Evolutionary conservation across 2,113 vertebrate genomes (phyloP), one percentile per base, ranked within the genome.

Genomic region (Sebastes fasciatus): DNA sequence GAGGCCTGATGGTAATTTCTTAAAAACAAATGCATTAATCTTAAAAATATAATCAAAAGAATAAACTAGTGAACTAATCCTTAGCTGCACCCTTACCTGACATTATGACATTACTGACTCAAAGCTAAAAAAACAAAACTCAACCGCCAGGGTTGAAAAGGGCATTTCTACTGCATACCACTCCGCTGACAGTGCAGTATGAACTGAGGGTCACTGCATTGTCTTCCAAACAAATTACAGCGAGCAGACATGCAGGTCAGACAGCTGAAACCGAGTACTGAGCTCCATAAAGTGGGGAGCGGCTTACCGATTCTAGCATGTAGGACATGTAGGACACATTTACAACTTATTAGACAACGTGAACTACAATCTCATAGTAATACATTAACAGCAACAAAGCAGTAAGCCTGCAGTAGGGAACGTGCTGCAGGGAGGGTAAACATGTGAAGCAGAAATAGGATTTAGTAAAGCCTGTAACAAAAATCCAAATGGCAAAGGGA

Each of bases 141-240:
- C 21, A 2, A 9, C 46, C 10, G 14, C 9, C 60, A 40, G 74
- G 82, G 52, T 54, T 78, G 23, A 75, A 82, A 60, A 55, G 68
- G 11, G 19, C 68, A 57, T 74, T 85, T 89, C 67, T 71, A 11
- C 76, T 61, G 82, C 79, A 58, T 9, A 64, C 12, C 58, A 23
- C 74, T 51, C 61, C 17, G 83, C 86, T 92, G 86, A 86, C 80
- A 40, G 52, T 10, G 75, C 84, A 61, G 79, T 19, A 17, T 79
- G 71, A 82, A 46, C 64, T 43, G 48, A 43, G 52, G 62, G 71
- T 65, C 79, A 62, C 75, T 2, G 76, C 82, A 55, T 72, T 74
- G 81, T 85, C 77, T 78, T 74, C 58, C 49, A 63, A 40, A 85
- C 79, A 80, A 65, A 61, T 54, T 42, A 52, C 75, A 79, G 69